Evolutionary conservation across 2,888 invertebrate genomes (phyloP), one percentile per base, ranked within the genome.

Genomic region (Heliconius erato): DNA sequence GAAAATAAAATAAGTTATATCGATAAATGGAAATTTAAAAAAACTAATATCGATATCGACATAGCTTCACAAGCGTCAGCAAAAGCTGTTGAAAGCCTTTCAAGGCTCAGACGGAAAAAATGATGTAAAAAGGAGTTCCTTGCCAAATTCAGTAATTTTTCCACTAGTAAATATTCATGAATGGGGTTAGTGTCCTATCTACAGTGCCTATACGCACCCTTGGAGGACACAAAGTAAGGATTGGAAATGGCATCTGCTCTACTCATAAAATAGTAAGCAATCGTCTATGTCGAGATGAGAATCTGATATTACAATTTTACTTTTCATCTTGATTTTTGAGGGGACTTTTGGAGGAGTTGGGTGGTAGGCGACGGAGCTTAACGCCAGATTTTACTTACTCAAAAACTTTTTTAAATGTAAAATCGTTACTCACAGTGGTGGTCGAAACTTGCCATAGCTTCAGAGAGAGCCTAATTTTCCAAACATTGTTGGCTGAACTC

Each of bases 101-200:
- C 23, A 67, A 49, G 67, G 26, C 26, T 69, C 82, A 80, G 83
- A 83, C 85, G 9, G 9, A 4, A 78, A 49, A 40, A 63, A 32
- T 67, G 80, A 83, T 76, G 74, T 83, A 82, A 74, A 78, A 74
- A 67, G n/a, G 67, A 74, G 78, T 23, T 63, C 78, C 40, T 82
- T 86, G 86, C 85, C 86, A 86, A 86, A 82, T 81, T 84, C 79
- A 71, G 74, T 82, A 83, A 54, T 78, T n/a, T 44, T 78, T 44
- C 26, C 28, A 65, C 11, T n/a, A n/a, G 54, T 23, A 7, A 26
- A 23, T 67, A 44, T 71, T 3, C 44, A 44, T 78, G 28, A 78
- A 49, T 68, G 67, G 67, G 78, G 67, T 78, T 49, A 44, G 49
- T 67, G 67, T 23, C 28, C 67, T 68, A 32, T 32, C 67, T 67